Evolutionary conservation across 2,113 vertebrate species (phyloP).

Genomic region (Girardinichthys multiradiatus): DNA sequence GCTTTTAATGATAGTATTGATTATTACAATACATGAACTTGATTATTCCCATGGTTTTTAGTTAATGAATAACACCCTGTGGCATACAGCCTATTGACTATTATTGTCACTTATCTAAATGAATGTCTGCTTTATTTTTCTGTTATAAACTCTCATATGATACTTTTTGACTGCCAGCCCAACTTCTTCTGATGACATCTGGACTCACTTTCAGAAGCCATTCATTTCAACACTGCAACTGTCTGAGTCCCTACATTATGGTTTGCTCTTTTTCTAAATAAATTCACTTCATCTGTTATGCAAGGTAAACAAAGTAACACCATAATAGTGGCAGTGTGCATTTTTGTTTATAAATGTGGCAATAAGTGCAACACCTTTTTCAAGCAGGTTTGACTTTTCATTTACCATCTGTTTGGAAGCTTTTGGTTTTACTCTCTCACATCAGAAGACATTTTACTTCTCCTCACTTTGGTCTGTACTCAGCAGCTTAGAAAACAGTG

Average conservation of each 20-base stretch:
- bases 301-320: slow-evolving; percentile 38
- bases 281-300: slow-evolving; percentile 33
- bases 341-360: slow-evolving; percentile 29
- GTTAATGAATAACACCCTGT: background rate
- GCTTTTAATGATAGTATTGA: background rate
- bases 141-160: slow-evolving; percentile 28
- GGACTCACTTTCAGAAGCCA: slow-evolving; percentile 16
- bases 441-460: slow-evolving; percentile 18
- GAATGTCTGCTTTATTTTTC: slow-evolving; percentile 35
- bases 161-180: slow-evolving; percentile 32
- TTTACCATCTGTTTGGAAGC: slow-evolving; percentile 9
- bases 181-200: slow-evolving; percentile 28
- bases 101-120: slow-evolving; percentile 14
- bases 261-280: slow-evolving; percentile 51
- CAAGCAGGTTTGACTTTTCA: slow-evolving; percentile 35
- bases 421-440: slow-evolving; percentile 22
- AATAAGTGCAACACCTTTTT: slow-evolving; percentile 22
- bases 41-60: background rate
- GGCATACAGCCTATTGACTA: slow-evolving; percentile 11
- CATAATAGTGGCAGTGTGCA: slow-evolving; percentile 18
- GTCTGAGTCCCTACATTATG: slow-evolving; percentile 37
- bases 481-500: slow-evolving; percentile 2
- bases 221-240: slow-evolving; percentile 31
- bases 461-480: slow-evolving; percentile 11
- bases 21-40: background rate